Evolutionary conservation across 2,888 invertebrate genomes (phyloP).

Genomic region (Fissipunctia ypsillon): DNA sequence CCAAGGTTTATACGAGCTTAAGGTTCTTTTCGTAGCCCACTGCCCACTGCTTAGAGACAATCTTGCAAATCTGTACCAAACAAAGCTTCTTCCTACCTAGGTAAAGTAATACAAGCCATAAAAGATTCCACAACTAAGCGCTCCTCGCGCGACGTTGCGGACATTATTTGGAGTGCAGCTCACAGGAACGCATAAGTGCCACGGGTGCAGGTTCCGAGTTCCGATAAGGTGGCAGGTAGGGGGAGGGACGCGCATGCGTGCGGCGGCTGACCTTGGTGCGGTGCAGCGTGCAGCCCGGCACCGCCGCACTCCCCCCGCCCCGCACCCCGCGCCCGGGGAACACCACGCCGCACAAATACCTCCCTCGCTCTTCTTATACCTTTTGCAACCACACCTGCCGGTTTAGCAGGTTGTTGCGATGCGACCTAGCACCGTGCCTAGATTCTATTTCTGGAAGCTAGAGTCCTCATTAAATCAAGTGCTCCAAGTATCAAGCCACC

Average conservation of each 20-base stretch:
- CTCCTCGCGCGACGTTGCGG: conserved; percentile 53
- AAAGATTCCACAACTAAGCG: conserved; percentile 44
- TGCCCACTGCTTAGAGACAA: not conserved
- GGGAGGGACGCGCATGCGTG: conserved; percentile 86
- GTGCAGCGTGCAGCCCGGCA: conserved; percentile 86
- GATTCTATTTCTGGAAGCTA: conserved; percentile 84
- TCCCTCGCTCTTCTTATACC: conserved; percentile 76
- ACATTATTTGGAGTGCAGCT: conserved; percentile 79
- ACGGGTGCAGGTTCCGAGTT: conserved; percentile 79
- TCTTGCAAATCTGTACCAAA: not conserved
- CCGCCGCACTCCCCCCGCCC: conserved; percentile 63
- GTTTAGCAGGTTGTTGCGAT: conserved; percentile 87
- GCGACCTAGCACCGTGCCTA: conserved; percentile 83
- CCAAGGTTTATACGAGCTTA: not conserved
- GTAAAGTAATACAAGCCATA: conserved; percentile 20
- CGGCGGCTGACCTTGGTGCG: conserved; percentile 88
- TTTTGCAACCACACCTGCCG: conserved; percentile 85
- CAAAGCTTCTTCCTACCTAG: not conserved
- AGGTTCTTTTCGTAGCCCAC: not conserved
- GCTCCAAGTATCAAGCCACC: conserved; percentile 38
- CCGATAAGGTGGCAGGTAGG: conserved; percentile 66
- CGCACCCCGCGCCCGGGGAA: conserved; percentile 71
- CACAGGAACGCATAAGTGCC: conserved; percentile 79
- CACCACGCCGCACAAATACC: conserved; percentile 74
- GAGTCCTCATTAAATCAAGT: conserved; percentile 70